Percentiles rank a stretch among this genome's conserved stretches.
Conservation (phyloP, 2,113 vertebrate genomes). For the Phycodurus eques region DNA sequence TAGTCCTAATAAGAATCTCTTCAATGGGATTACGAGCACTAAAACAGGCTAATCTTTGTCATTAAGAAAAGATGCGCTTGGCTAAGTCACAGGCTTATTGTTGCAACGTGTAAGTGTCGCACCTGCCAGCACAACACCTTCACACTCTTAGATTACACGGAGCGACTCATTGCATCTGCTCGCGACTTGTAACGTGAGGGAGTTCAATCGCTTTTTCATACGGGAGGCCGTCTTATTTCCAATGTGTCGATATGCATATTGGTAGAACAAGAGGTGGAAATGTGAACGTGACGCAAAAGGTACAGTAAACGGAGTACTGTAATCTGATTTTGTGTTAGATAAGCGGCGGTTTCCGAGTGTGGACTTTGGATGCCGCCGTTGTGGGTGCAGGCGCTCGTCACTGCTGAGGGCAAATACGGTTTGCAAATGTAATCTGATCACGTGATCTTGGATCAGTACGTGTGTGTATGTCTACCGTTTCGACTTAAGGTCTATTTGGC, state of each 20-base stretch:
- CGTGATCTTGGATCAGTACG: not conserved
- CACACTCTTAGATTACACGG: not conserved
- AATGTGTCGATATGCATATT: not conserved
- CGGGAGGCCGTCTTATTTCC: not conserved
- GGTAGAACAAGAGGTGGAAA: not conserved
- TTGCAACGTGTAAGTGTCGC: constrained; percentile 25
- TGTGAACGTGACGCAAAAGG: constrained; percentile 5
- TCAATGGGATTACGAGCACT: constrained; percentile 68
- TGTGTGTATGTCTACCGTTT: not conserved
- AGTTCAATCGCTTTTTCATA: not conserved
- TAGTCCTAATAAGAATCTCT: constrained; percentile 57
- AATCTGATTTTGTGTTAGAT: constrained; percentile 55
- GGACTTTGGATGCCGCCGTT: constrained; percentile 58
- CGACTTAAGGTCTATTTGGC: not conserved
- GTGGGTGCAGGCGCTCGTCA: constrained; percentile 41
- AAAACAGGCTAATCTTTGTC: constrained; percentile 69
- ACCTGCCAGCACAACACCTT: constrained; percentile 50
- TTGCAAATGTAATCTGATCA: constrained; percentile 33
- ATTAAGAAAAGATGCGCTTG: constrained; percentile 66
- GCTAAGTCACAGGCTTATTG: constrained; percentile 64
- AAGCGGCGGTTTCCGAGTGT: constrained; percentile 32
- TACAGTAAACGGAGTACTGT: constrained; percentile 24
- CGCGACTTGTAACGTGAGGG: not conserved
- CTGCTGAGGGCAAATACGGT: constrained; percentile 24
- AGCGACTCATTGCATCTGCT: not conserved